Conservation (phyloP, 2,113 vertebrate genomes). For the Syrmaticus mikado region DNA sequence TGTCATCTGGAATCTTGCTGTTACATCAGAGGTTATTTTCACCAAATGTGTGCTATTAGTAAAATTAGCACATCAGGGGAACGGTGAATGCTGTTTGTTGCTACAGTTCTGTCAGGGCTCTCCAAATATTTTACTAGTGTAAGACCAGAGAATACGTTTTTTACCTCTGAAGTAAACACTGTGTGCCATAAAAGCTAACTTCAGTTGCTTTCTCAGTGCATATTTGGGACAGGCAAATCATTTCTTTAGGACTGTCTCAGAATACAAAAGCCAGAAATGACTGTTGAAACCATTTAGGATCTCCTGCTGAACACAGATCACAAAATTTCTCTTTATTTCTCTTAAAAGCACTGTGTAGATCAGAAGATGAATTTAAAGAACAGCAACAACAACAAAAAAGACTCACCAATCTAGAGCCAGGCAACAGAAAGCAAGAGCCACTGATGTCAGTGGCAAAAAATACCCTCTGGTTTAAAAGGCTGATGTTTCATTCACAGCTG, state of each 20-base stretch:
- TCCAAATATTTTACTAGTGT: neutral
- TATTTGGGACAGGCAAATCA: neutral
- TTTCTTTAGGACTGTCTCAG: neutral
- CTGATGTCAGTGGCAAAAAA: neutral
- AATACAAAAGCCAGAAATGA: neutral
- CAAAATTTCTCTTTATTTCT: neutral
- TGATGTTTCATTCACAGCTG: neutral
- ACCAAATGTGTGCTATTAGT: constrained; percentile 7
- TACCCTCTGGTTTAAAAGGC: neutral
- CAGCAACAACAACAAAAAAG: neutral
- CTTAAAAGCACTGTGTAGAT: neutral
- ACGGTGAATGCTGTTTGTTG: neutral
- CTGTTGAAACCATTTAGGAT: neutral
- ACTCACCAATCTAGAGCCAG: neutral
- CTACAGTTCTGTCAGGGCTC: neutral
- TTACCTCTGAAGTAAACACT: constrained; percentile 19
- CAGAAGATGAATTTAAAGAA: neutral
- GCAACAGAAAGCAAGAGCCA: neutral
- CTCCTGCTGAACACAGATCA: neutral
- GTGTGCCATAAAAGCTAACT: neutral
- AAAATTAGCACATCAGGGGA: neutral
- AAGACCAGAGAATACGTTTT: constrained; percentile 26
- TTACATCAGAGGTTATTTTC: neutral
- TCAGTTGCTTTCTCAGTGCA: neutral
- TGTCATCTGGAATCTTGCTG: constrained; percentile 39